Percentiles rank a stretch among this genome's conserved stretches.
phyloP scores from a whole-genome alignment of 2,888 invertebrate species.

The Leucoma salicis region DNA sequence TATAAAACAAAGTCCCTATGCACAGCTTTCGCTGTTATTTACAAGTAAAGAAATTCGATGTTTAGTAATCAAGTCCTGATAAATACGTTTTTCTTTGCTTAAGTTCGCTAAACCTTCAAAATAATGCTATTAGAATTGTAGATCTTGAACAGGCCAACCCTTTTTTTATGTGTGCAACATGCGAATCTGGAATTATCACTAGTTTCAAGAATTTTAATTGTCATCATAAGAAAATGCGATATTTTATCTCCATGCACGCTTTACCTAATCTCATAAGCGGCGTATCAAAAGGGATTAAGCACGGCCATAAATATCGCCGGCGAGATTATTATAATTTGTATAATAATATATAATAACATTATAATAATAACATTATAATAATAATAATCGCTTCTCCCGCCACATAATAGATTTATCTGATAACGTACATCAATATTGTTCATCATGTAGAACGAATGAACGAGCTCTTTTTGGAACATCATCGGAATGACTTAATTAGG shows the following conservation, averaged over 20 bases:
- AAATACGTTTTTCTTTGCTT: too few relatives aligned
- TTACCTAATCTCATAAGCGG: conserved; percentile 55
- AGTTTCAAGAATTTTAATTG: too few relatives aligned
- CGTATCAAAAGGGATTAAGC: conserved; percentile 73
- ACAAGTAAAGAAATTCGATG: too few relatives aligned
- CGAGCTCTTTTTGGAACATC: conserved; percentile 3
- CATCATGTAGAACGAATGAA: conserved; percentile 1
- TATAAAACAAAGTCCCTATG: too few relatives aligned
- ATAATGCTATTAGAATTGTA: too few relatives aligned
- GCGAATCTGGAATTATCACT: too few relatives aligned
- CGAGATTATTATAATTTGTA: conserved; percentile 78
- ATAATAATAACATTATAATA: conserved; percentile 57
- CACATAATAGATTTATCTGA: conserved; percentile 74
- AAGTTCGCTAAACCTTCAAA: too few relatives aligned
- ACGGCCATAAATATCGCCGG: conserved; percentile 71
- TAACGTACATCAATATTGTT: conserved; percentile 47
- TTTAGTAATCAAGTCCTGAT: too few relatives aligned
- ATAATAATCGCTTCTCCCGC: conserved; percentile 60
- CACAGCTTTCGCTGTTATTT: too few relatives aligned
- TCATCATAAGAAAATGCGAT: neutral
- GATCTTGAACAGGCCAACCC: too few relatives aligned
- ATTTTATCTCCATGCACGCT: conserved; percentile 17
- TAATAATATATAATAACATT: conserved; percentile 78
- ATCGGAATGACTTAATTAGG: conserved; percentile 4
- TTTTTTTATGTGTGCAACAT: too few relatives aligned